Evolutionary conservation across 35 echinoderm and acorn worm genomes (phyloP).

Genomic region (Stichopus chloronotus): DNA sequence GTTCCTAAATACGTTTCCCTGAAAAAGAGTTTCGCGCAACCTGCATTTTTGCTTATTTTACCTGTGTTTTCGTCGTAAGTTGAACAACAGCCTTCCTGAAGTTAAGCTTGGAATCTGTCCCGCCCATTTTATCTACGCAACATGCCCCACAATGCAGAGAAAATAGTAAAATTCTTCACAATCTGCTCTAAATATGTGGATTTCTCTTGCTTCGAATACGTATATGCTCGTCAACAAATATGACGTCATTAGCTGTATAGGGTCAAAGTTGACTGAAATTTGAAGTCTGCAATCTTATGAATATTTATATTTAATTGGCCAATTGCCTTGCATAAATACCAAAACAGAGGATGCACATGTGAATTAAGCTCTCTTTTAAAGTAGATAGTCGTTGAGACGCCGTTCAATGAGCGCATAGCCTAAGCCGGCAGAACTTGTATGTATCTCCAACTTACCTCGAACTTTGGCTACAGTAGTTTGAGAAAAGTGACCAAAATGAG

Average conservation of each 20-base stretch:
- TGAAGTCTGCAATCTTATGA: conserved; percentile 26
- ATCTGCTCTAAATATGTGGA: conserved; percentile 25
- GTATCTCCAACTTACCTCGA: neutral
- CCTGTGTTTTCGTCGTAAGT: conserved; percentile 98
- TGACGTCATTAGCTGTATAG: conserved; percentile 58
- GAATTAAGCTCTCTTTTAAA: conserved; percentile 43
- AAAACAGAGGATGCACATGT: conserved; percentile 80
- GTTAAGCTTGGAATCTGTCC: conserved; percentile 97
- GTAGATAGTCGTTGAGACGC: conserved; percentile 40
- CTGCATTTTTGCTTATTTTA: conserved; percentile 32
- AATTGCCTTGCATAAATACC: conserved; percentile 44
- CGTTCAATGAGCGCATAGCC: neutral
- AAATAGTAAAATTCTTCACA: neutral
- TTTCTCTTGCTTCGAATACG: neutral
- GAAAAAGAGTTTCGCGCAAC: neutral
- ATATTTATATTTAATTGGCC: conserved; percentile 60
- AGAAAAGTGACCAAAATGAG: neutral
- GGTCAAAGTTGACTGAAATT: conserved; percentile 63
- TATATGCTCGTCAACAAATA: conserved; percentile 57
- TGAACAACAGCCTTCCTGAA: conserved; percentile 96
- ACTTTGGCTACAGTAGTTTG: neutral
- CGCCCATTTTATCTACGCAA: conserved; percentile 75
- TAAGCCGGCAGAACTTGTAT: neutral
- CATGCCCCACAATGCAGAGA: neutral
- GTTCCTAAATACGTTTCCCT: neutral